Base-by-base conservation (phyloP, 2,797 vertebrate species). In the Thripadectes ignobilis region DNA sequence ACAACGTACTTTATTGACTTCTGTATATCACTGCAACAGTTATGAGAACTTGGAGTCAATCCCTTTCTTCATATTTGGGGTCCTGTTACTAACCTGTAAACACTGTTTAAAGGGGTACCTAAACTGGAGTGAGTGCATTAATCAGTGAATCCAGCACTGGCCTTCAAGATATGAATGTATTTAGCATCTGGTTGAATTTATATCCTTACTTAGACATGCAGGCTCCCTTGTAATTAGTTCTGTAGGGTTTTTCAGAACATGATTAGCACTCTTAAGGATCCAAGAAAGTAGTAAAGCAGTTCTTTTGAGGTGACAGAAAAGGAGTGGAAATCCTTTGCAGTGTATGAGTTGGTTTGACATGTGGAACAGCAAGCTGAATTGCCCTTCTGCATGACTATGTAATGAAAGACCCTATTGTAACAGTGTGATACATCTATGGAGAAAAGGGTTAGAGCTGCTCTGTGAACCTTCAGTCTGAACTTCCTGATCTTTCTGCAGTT, bases 361-460 rank as follows among this genome's bases (percentile, higher is more conserved):
- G 43, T 65, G 4, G 8, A 92, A 57, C 14, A 67, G 49, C 8
- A 49, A 49, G 63, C 23, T 76, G 69, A 94, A 68, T 48, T 86
- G 55, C 55, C 66, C 10, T 45, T 82, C 87, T 92, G 29, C 5
- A 1, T 49, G 76, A 61, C 81, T 75, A 67, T 67, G 41, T 81
- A 43, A 71, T 88, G 91, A 95, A 96, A 93, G 91, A 69, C 86
- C 34, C 81, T 46, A 41, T 79, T 96, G 76, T 88, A 66, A 73
- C 65, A 84, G 48, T 0, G 0, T 20, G 36, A 76, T 71, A 77
- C 51, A 30, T 58, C 22, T 59, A 39, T 30, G 57, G 51, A 85
- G 79, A 86, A 86, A 67, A 73, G 63, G 34, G 84, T 18, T 85
- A 71, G 83, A 71, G 59, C 55, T 77, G 79, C 57, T 89, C 79